Percentiles rank a stretch among this genome's conserved stretches.
phyloP scores from a whole-genome alignment of 2,797 vertebrate species.

The Cheirogaleus major region DNA sequence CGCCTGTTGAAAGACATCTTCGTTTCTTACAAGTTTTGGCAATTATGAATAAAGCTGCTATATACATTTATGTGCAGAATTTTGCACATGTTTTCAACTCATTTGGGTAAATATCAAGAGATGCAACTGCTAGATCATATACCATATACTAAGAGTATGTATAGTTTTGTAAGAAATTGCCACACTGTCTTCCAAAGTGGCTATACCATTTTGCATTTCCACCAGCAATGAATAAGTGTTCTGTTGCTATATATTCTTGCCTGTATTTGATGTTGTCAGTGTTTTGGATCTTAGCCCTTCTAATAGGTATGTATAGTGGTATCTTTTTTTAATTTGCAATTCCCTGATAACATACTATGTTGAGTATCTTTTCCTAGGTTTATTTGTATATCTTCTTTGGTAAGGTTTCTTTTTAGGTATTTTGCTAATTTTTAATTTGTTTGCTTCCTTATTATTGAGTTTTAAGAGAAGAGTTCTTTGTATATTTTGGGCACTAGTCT shows the following conservation, averaged over 20 bases:
- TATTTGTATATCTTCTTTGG: too few species aligned
- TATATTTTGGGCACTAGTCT: too few species aligned
- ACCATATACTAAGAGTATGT: background rate
- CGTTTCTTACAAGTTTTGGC: background rate
- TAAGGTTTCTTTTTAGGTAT: too few species aligned
- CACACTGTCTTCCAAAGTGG: background rate
- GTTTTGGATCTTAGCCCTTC: background rate
- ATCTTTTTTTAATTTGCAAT: background rate
- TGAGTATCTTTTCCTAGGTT: background rate
- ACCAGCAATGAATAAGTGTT: background rate
- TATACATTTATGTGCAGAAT: background rate
- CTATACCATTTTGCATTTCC: background rate
- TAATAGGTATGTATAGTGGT: background rate
- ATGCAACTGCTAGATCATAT: background rate
- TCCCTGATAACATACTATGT: background rate
- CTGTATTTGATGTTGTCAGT: background rate
- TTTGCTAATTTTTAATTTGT: too few species aligned
- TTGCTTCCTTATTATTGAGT: too few species aligned
- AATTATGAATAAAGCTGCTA: background rate
- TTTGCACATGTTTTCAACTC: background rate
- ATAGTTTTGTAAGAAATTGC: background rate
- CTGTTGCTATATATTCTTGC: background rate
- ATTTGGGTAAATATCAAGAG: background rate
- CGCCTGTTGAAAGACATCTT: background rate
- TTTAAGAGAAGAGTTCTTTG: too few species aligned